These are phyloP conservation scores for Hyaena hyaena DNA, from an alignment of 2,113 vertebrate species.

Conservation along the genomic window DNA sequence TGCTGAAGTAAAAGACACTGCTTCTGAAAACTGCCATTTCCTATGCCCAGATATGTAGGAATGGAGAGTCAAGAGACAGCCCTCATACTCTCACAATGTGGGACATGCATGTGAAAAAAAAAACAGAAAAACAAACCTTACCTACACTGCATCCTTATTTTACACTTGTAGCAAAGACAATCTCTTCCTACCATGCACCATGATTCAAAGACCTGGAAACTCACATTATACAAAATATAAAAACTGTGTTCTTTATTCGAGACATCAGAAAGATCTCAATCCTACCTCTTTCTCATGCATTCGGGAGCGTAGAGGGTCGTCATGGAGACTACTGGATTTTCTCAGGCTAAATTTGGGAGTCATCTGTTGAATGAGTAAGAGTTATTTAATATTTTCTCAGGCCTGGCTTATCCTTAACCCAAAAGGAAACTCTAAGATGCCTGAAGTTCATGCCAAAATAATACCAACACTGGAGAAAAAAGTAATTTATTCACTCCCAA, in stretches of 20 bases:
- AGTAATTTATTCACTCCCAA: neutral
- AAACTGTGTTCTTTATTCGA: neutral
- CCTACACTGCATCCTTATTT: neutral
- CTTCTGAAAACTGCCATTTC: neutral
- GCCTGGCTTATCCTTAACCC: neutral
- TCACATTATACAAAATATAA: neutral
- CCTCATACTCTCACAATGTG: neutral
- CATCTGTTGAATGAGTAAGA: conserved; percentile 83
- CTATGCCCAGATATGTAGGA: no score
- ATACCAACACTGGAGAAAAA: neutral
- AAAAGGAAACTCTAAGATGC: conserved; percentile 39
- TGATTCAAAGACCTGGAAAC: neutral
- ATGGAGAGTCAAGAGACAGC: neutral
- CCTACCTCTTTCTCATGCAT: conserved; percentile 89
- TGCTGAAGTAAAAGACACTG: neutral
- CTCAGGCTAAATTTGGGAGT: conserved; percentile 85
- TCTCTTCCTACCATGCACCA: neutral
- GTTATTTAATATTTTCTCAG: neutral
- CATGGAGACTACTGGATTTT: conserved; percentile 82
- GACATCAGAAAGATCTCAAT: neutral
- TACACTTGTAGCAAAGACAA: neutral
- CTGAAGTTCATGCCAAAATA: conserved; percentile 6
- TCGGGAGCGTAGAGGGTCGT: conserved; percentile 80
- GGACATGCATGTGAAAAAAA: neutral
- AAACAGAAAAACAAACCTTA: neutral